Base-by-base conservation (phyloP, 2,113 vertebrate species). In the Entosphenus tridentatus region DNA sequence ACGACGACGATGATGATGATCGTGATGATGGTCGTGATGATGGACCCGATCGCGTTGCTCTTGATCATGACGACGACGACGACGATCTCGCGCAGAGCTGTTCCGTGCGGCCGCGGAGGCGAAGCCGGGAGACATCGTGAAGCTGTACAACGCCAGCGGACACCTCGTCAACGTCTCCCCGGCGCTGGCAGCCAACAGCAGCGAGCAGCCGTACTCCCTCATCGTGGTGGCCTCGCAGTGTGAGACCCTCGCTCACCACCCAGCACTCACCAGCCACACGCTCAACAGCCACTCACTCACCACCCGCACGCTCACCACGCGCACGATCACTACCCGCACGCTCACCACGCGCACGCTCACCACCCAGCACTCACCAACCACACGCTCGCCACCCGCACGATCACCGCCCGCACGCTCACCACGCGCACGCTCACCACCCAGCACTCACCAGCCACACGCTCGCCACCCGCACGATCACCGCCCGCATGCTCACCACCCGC, bases 101-200 rank as follows among this genome's bases (percentile, higher is more conserved):
- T 83, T 84, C 73, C 75, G 80, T 65, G 79, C 76, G 14, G 82
- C 83, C 55, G 82, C 82, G 1, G 82, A 83, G 70, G 81, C 83
- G 0, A 78, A 82, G 57, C 80, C 82, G 57, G 78, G 83, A 10
- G 81, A 83, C 76, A 82, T 84, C 71, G 74, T 84, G 74, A 84
- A 84, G 72, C 77, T 83, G 56, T 84, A 83, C 75, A 84, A 80
- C 74, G 76, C 78, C 65, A 80, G 78, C 73, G 82, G 82, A 70
- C 82, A 77, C 78, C 81, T 83, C 70, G 80, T 81, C 78, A 84
- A 84, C 76, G 84, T 84, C 75, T 81, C 80, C 16, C 80, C 79
- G 2, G 73, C 72, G 62, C 74, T 84, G 73, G 78, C 79, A 68
- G 76, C 80, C 65, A 83, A 83, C 76, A 73, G 14, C 67, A 77